Percentiles rank a stretch among this genome's conserved stretches.
Conservation (phyloP, 2,797 vertebrate species). For the Cephalopachus bancanus region DNA sequence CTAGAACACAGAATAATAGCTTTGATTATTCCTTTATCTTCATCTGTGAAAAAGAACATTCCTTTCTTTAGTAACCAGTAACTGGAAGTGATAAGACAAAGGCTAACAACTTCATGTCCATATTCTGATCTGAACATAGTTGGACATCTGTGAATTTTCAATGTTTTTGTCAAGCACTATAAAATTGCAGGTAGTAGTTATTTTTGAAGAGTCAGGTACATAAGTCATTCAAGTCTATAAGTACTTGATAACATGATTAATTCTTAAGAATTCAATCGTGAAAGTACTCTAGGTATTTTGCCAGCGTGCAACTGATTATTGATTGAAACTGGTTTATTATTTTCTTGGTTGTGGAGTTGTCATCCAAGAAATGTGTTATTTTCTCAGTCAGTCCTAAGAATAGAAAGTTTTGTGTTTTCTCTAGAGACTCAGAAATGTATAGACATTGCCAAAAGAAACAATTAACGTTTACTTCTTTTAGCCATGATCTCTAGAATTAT, state of each 20-base stretch:
- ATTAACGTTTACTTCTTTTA: constrained; percentile 13
- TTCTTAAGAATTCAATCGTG: not conserved
- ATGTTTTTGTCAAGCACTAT: not conserved
- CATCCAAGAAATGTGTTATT: not conserved
- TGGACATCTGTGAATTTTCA: not conserved
- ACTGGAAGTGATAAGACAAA: not conserved
- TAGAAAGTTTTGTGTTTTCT: not conserved
- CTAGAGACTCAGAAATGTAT: not conserved
- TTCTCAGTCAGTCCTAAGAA: not conserved
- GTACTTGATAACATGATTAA: not conserved
- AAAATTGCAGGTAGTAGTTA: not conserved
- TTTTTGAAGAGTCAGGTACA: not conserved
- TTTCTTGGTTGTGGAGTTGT: not conserved
- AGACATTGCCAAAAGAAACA: not conserved
- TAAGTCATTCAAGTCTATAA: not conserved
- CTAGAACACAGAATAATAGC: not conserved
- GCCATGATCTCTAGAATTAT: not conserved
- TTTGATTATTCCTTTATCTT: not conserved
- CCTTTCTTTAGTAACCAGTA: not conserved
- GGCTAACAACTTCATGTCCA: not conserved
- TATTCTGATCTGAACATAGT: not conserved
- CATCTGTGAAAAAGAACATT: not conserved
- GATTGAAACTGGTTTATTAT: not conserved
- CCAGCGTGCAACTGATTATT: not conserved
- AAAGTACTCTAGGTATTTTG: not conserved